Base-by-base conservation (phyloP, 2,113 vertebrate genomes). In the Columba janthina region DNA sequence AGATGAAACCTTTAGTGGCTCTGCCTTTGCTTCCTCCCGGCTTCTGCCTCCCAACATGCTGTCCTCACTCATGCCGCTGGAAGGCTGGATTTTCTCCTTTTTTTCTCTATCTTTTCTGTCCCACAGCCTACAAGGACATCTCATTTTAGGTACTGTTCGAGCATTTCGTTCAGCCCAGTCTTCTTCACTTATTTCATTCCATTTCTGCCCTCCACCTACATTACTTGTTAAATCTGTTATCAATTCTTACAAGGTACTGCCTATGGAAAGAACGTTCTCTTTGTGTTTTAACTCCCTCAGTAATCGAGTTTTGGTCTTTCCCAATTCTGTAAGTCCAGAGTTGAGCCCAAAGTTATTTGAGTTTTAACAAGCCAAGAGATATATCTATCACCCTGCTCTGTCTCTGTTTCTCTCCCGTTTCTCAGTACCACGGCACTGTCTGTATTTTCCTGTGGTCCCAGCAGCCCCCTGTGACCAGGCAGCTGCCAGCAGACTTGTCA, bases 401-500 rank as follows among this genome's bases (percentile, higher is more conserved):
- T 66, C 17, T 82, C 62, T 51, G 20, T 69, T 78, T 85, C 83
- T 90, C 66, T 88, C 54, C 58, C 44, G 36, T 85, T 96, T 93
- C 78, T 93, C 93, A 92, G 73, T 46, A 83, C 57, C 36, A 77
- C 1, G 4, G 36, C 40, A 70, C 42, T 56, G 34, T 26, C 86
- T 93, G 69, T 26, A 96, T 96, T 95, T 83, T 78, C 42, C 62
- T 93, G 56, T 26, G 16, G 50, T 78, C 61, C 46, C 70, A 67
- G 72, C 26, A 92, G 82, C 81, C 91, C 82, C 85, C 73, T 0
- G 29, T 90, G 95, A 80, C 85, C 85, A 94, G 67, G 85, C 80
- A 96, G 81, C 89, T 96, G 96, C 91, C 96, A 96, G 89, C 85
- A 90, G 24, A 58, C 89, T 89, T 97, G 96, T 97, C 97, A 96